phyloP scores from a whole-genome alignment of 2,888 invertebrate genomes.

The Linyphia triangularis region DNA sequence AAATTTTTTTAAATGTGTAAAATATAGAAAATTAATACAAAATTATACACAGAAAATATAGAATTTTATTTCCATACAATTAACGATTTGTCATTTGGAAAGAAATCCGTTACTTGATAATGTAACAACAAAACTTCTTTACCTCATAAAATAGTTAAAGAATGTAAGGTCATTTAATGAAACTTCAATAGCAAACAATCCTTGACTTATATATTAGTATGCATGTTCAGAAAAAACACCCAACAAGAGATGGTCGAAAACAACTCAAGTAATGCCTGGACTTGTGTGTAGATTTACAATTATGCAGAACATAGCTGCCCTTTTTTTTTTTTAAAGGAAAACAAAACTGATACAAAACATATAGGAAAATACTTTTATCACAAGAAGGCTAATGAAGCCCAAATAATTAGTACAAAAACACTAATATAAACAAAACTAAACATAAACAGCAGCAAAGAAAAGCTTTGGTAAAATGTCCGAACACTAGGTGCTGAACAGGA shows the following conservation, averaged over 20 bases:
- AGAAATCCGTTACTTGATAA: not conserved
- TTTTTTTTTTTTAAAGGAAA: not conserved
- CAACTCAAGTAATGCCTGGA: not conserved
- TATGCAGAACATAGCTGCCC: slow-evolving; percentile 51
- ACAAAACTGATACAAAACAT: slow-evolving; percentile 37
- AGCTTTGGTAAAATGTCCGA: slow-evolving; percentile 70
- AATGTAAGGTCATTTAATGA: not conserved
- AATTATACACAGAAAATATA: slow-evolving; percentile 4
- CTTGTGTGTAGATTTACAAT: slow-evolving; percentile 1
- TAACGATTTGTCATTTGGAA: not conserved
- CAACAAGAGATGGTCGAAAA: not conserved
- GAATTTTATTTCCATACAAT: not conserved
- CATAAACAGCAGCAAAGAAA: slow-evolving; percentile 68
- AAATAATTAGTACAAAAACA: slow-evolving; percentile 63
- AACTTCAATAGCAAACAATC: slow-evolving; percentile 23
- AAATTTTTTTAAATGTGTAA: slow-evolving; percentile 2
- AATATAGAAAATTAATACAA: slow-evolving; percentile 19
- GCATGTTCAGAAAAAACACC: not conserved
- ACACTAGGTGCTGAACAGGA: slow-evolving; percentile 52
- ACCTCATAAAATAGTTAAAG: slow-evolving; percentile 28
- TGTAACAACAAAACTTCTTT: slow-evolving; percentile 1
- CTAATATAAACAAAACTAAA: slow-evolving; percentile 50
- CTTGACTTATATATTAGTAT: not conserved
- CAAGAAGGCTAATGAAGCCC: slow-evolving; percentile 55
- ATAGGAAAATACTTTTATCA: slow-evolving; percentile 73